A percentile compares a stretch with the other conserved stretches of the same genome.
Evolutionary conservation across 2,888 invertebrate species (phyloP).

Genomic region (Apeira syringaria): DNA sequence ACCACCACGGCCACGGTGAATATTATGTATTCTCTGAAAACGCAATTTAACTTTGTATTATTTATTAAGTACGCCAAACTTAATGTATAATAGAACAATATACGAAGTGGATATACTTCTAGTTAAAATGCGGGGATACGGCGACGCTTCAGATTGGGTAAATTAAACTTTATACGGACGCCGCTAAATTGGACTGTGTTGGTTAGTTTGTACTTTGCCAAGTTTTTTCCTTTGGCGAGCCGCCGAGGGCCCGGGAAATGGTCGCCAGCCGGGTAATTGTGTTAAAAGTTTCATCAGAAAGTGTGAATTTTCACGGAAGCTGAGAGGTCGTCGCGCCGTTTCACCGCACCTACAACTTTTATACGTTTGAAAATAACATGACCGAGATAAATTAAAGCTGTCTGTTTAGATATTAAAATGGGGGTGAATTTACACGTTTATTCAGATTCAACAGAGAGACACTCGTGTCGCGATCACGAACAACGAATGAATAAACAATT

Average conservation of each 20-base stretch:
- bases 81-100: constrained; percentile 17
- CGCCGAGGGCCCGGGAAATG: constrained; percentile 68
- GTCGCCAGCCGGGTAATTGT: constrained; percentile 76
- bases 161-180: constrained; percentile 80
- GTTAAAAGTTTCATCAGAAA: constrained; percentile 81
- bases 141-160: constrained; percentile 75
- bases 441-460: constrained; percentile 30
- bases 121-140: constrained; percentile 67
- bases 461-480: constrained; percentile 40
- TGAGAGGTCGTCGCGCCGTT: constrained; percentile 52
- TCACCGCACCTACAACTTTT: constrained; percentile 69
- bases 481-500: constrained; percentile 45
- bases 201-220: constrained; percentile 80
- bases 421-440: constrained; percentile 24
- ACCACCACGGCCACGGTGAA: too few relatives aligned
- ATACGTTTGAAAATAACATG: constrained; percentile 65
- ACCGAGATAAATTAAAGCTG: constrained; percentile 40
- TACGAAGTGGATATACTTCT: constrained; percentile 40
- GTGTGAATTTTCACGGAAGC: constrained; percentile 74
- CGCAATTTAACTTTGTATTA: too few relatives aligned
- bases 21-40: too few relatives aligned
- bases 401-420: constrained; percentile 37
- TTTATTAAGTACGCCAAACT: constrained; percentile 16
- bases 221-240: constrained; percentile 75
- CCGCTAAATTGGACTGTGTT: constrained; percentile 77